Evolutionary conservation across 2,888 invertebrate genomes (phyloP).

Genomic region (Tetragonisca angustula): DNA sequence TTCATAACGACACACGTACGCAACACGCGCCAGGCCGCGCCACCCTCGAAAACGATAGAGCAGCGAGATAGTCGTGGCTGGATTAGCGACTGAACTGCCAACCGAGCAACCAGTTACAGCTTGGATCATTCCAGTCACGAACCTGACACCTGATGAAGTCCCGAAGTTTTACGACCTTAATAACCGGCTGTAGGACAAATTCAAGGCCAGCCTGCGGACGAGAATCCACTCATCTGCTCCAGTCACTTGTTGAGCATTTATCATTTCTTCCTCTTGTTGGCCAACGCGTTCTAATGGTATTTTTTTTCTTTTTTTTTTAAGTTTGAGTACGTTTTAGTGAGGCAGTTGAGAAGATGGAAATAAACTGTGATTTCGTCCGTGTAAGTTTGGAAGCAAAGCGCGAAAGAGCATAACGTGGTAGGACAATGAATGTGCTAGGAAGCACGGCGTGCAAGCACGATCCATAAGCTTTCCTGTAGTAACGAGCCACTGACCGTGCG

Average conservation of each 20-base stretch:
- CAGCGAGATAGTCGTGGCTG: conserved; percentile 42
- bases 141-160: conserved; percentile 43
- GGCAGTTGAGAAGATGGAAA: no score
- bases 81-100: conserved; percentile 34
- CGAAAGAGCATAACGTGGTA: background rate
- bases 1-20: conserved; percentile 55
- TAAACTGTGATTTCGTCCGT: no score
- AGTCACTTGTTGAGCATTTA: conserved; percentile 30
- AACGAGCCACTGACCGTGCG: conserved; percentile 25
- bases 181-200: conserved; percentile 11
- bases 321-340: no score
- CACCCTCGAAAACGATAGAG: conserved; percentile 40
- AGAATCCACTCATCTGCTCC: background rate
- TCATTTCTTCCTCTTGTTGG: background rate
- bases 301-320: no score
- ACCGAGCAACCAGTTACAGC: background rate
- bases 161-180: conserved; percentile 45
- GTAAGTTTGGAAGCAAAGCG: background rate
- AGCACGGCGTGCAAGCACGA: background rate
- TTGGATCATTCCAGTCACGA: conserved; percentile 46
- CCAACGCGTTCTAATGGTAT: background rate
- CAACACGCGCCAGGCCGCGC: background rate
- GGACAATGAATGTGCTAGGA: background rate
- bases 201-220: conserved; percentile 28
- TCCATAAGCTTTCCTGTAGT: background rate